Percentiles rank a stretch among this genome's conserved stretches.
Conservation (phyloP, 2,888 invertebrate species). For the Nematopogon swammerdamellus region DNA sequence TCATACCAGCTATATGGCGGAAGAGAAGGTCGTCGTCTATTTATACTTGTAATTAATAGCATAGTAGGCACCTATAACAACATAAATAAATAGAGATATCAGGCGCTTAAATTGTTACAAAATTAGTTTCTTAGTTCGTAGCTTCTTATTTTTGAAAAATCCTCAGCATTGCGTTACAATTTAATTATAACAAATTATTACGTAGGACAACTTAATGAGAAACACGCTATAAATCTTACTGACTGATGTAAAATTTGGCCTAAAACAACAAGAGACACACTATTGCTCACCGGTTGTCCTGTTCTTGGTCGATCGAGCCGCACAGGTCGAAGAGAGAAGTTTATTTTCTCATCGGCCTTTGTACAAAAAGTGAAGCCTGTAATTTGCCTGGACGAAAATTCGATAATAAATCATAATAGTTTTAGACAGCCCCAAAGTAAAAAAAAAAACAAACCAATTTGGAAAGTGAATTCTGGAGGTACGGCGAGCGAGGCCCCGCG, state of each 20-base stretch:
- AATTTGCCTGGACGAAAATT: slow-evolving; percentile 57
- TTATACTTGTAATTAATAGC: no score
- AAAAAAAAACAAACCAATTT: slow-evolving; percentile 55
- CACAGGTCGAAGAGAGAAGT: slow-evolving; percentile 30
- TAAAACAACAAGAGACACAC: no score
- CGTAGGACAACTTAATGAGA: neutral
- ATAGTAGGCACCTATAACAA: no score
- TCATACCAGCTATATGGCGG: no score
- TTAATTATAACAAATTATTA: neutral
- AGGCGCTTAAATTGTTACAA: no score
- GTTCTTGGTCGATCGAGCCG: slow-evolving; percentile 11
- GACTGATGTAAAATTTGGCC: no score
- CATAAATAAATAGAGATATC: no score
- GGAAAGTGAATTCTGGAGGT: slow-evolving; percentile 57
- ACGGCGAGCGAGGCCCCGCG: slow-evolving; percentile 38
- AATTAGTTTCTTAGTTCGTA: no score
- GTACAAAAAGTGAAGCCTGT: slow-evolving; percentile 39
- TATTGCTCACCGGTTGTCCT: neutral
- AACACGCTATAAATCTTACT: neutral
- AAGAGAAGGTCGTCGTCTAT: no score
- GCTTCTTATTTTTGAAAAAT: no score
- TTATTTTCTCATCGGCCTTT: slow-evolving; percentile 18
- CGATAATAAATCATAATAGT: slow-evolving; percentile 56
- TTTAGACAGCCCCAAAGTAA: slow-evolving; percentile 38
- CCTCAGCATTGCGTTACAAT: neutral